A percentile compares a stretch with the other conserved stretches of the same genome.
These are phyloP conservation scores for Hydriomena furcata DNA, from an alignment of 2,888 invertebrate species.

Conservation along the genomic window DNA sequence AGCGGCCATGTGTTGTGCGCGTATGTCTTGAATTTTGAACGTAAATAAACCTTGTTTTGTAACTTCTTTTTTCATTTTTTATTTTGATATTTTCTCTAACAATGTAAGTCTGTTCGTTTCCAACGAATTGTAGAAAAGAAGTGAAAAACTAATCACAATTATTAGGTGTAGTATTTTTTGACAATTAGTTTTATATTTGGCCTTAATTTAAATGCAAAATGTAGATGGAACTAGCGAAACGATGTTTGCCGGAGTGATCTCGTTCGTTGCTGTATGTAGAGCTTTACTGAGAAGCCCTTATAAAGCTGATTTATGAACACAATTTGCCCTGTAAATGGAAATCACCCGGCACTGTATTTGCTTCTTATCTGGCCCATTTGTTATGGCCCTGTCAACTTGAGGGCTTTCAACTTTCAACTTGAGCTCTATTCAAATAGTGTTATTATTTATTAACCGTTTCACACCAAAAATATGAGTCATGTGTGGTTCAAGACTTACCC, in stretches of 20 bases:
- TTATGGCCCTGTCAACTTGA: constrained; percentile 7
- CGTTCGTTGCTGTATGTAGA: neutral
- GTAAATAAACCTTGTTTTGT: neutral
- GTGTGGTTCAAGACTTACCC: too few species aligned
- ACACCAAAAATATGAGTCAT: too few species aligned
- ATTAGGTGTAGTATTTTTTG: too few species aligned
- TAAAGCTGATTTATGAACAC: constrained; percentile 18
- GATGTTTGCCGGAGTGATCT: neutral
- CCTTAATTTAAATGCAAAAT: too few species aligned
- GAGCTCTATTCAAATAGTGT: neutral
- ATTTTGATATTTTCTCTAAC: too few species aligned
- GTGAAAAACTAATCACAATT: too few species aligned
- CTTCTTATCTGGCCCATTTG: constrained; percentile 11
- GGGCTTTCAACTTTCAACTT: constrained; percentile 2
- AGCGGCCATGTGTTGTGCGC: constrained; percentile 26
- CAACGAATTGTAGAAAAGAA: too few species aligned
- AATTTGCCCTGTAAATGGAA: constrained; percentile 15
- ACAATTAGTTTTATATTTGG: too few species aligned
- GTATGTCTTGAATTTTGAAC: constrained; percentile 4
- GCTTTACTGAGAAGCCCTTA: constrained; percentile 13
- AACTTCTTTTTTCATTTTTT: neutral
- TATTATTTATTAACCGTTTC: too few species aligned
- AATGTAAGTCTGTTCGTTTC: too few species aligned
- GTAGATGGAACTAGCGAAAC: too few species aligned
- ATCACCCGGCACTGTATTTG: constrained; percentile 8